phyloP scores from a whole-genome alignment of 2,888 invertebrate genomes.

The Agrotis puta region DNA sequence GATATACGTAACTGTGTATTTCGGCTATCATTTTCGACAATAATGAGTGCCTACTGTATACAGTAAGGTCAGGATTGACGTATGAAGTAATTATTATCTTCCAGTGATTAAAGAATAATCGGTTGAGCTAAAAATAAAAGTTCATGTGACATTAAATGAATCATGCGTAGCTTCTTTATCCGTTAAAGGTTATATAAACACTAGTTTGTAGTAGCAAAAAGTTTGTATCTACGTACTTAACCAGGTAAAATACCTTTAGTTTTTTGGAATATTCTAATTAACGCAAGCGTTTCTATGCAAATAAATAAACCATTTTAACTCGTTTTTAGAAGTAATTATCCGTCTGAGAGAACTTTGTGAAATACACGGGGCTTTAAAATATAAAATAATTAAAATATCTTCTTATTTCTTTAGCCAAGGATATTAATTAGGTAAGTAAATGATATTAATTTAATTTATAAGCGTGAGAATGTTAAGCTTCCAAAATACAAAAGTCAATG shows the following conservation, averaged over 20 bases:
- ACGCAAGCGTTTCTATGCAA: background rate
- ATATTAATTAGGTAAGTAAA: background rate
- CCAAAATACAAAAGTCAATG: slow-evolving; percentile 17
- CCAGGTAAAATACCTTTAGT: background rate
- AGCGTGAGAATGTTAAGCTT: slow-evolving; percentile 18
- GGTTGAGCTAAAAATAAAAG: slow-evolving; percentile 28
- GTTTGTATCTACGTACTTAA: background rate
- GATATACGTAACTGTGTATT: slow-evolving; percentile 25
- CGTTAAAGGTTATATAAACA: slow-evolving; percentile 15
- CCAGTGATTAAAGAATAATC: slow-evolving; percentile 26
- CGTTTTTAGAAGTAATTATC: background rate
- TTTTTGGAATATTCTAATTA: background rate
- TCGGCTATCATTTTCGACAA: slow-evolving; percentile 43
- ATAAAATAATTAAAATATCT: background rate
- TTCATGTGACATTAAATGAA: slow-evolving; percentile 31
- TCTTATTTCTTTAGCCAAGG: background rate
- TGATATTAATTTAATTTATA: background rate
- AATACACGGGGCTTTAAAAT: background rate
- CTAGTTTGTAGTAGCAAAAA: background rate
- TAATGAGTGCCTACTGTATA: slow-evolving; percentile 37
- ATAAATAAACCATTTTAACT: background rate
- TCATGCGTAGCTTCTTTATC: slow-evolving; percentile 25
- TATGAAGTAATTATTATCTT: slow-evolving; percentile 49
- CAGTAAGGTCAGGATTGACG: slow-evolving; percentile 55
- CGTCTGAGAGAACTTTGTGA: background rate